Base-by-base conservation (phyloP, 2,888 invertebrate genomes). In the Amiota communis region DNA sequence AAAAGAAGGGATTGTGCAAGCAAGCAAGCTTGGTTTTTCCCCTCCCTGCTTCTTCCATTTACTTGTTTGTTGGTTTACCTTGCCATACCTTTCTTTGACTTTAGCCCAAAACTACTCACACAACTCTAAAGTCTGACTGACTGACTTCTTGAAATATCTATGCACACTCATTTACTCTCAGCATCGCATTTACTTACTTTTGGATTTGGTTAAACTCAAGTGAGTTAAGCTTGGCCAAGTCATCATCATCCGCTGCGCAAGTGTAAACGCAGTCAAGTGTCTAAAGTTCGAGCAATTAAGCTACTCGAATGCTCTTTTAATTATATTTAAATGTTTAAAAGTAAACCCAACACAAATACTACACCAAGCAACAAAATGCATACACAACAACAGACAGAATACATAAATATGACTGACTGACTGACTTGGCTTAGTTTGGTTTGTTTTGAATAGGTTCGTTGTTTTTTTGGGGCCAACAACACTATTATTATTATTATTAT, bases 81-180 rank as follows among this genome's bases (percentile, higher is more conserved):
- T 36, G 36, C 36, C 36, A 36, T 36, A 6, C 36, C 36, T 36
- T 36, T 36, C 36, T 36, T 56, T 76, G 74, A 75, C 81, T 76
- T 75, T 76, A 36, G 78, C 75, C 47, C 78, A 63, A 72, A 72
- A 72, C 72, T 74, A 67, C 79, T 77, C 77, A 36, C 36, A 36
- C 36, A 6, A 36, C 36, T 36, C 36, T 36, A 6, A 36, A 36
- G 36, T 36, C 80, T 72, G 71, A 80, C 74, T 73, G 76, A 63
- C 74, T 74, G 76, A 63, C 75, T 74, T 51, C 20, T 57, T 56
- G n/a, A 53, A 67, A 20, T n/a, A 48, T 49, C 36, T 20, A 49
- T 67, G 13, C 20, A 15, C 9, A 10, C 47, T 13, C 47, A 65
- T 46, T 23, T 9, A 36, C 36, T 36, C 36, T 36, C 36, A 36